Evolutionary conservation across 2,797 vertebrate species (phyloP).

Genomic region (Aythya fuligula): DNA sequence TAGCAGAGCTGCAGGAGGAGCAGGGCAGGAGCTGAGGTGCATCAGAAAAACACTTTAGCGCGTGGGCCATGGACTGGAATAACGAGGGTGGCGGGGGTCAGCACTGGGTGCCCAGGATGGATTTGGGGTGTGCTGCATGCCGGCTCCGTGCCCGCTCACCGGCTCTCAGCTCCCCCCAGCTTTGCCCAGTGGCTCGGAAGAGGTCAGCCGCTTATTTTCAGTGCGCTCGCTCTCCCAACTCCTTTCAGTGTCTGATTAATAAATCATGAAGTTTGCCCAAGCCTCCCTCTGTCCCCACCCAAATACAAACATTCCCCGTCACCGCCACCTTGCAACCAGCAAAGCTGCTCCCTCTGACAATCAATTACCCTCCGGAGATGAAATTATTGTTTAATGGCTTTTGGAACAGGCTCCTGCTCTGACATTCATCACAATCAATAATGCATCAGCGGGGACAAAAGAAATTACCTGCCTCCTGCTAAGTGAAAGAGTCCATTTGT

Average conservation of each 20-base stretch:
- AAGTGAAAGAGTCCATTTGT: constrained; percentile 82
- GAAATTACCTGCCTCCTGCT: constrained; percentile 84
- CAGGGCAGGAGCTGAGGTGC: not conserved
- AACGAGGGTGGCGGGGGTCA: fast-evolving
- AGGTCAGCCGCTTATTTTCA: constrained; percentile 32
- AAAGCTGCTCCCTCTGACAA: constrained; percentile 78
- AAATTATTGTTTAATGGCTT: constrained; percentile 87
- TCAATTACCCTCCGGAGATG: constrained; percentile 85
- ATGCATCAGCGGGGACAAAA: constrained; percentile 85
- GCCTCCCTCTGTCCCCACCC: constrained; percentile 51
- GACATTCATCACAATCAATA: constrained; percentile 87
- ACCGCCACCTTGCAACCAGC: constrained; percentile 72
- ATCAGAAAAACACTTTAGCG: not conserved
- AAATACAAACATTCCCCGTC: constrained; percentile 76
- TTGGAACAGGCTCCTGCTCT: constrained; percentile 81
- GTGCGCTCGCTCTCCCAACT: constrained; percentile 40
- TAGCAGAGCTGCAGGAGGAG: not conserved
- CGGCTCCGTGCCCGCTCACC: too few relatives aligned
- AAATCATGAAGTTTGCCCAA: constrained; percentile 76
- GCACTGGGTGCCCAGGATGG: fast-evolving
- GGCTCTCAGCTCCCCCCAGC: not conserved
- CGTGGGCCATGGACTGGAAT: not conserved
- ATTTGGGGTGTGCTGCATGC: not conserved
- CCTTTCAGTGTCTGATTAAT: constrained; percentile 72
- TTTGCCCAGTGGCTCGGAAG: not conserved